Evolutionary conservation across 2,888 invertebrate species (phyloP), one percentile per base, ranked within the genome.

Genomic region (Eupithecia abbreviata): DNA sequence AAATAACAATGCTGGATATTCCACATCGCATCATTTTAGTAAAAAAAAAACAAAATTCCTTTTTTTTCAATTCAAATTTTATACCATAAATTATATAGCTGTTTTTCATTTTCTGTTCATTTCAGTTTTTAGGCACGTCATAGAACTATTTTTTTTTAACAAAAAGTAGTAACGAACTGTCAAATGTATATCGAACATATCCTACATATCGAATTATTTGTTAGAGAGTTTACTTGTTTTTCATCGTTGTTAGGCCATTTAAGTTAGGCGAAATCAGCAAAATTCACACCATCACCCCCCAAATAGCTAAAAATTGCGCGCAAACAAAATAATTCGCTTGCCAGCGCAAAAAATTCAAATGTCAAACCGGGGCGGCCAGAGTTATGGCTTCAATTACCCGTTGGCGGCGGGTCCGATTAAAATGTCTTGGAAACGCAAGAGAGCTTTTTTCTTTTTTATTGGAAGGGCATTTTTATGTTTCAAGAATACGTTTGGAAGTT

Each of bases 351-450:
- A 91, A 92, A 93, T 88, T 90, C 91, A 94, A 94, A 94, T 94
- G 94, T 94, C 94, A 93, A 93, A 93, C 85, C 89, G 91, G 93
- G 93, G 93, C 87, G 90, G 92, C 91, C 90, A 93, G 92, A 94
- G 90, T 94, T 94, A 95, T 94, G 86, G 90, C 90, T 92, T 90
- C 94, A 94, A 95, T 95, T 94, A 94, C 90, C 86, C 85, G 72
- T 75, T 82, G 84, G 86, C 86, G 88, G 87, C 84, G 86, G 86
- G 85, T 89, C 85, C 92, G 92, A 93, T 94, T 94, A 94, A 93
- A 93, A 93, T 93, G 91, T 93, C 92, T 93, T 92, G 90, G 88
- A 78, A 78, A 72, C 89, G 89, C 92, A 86, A 89, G 86, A 83
- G 86, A 86, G 84, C 84, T 85, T 88, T 89, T 90, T 89, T 86